phyloP scores from a whole-genome alignment of 2,113 vertebrate genomes.

The Cardinalis cardinalis region DNA sequence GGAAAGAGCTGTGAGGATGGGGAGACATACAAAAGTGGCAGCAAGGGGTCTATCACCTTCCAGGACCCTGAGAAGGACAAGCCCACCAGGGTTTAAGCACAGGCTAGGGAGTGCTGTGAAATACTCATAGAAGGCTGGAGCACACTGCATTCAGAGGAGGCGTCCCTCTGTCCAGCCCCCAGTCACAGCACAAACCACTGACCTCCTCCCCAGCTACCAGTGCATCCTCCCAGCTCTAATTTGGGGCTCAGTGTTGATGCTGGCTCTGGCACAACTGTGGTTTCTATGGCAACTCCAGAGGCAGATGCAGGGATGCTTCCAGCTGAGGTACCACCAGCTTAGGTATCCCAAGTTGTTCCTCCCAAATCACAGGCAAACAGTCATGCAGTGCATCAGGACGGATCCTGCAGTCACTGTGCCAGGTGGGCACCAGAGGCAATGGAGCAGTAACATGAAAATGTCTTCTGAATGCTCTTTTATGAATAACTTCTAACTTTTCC shows the following conservation, averaged over 20 bases:
- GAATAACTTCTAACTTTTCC: not conserved
- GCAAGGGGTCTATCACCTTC: not conserved
- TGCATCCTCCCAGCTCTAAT: not conserved
- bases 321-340: conserved; percentile 53
- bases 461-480: not conserved
- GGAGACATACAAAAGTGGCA: fast-evolving
- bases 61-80: not conserved
- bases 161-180: not conserved
- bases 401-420: fast-evolving
- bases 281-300: conserved; percentile 78
- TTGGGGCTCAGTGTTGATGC: conserved; percentile 31
- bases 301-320: conserved; percentile 59
- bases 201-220: not conserved
- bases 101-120: not conserved
- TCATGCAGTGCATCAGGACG: fast-evolving
- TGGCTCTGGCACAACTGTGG: conserved; percentile 68
- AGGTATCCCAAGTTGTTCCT: conserved; percentile 65
- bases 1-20: not conserved
- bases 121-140: not conserved
- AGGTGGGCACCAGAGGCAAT: fast-evolving
- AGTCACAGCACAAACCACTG: not conserved
- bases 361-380: conserved; percentile 19
- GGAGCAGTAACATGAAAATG: not conserved
- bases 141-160: not conserved
- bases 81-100: not conserved